Conservation (phyloP, 1,140 invertebrate genomes). For the Triops cancriformis region DNA sequence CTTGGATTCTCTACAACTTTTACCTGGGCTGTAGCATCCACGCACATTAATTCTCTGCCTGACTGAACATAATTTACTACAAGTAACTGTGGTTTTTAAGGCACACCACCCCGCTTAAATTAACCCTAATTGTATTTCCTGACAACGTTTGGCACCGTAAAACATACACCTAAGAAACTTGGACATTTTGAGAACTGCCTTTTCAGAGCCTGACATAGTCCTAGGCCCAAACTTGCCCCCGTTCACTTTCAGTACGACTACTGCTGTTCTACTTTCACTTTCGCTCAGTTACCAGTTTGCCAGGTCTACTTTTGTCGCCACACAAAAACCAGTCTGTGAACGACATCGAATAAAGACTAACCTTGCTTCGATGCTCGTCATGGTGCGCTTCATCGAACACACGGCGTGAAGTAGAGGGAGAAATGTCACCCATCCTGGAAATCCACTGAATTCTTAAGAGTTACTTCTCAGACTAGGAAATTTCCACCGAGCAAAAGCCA, state of each 20-base stretch:
- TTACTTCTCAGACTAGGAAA: background rate
- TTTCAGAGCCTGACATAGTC: background rate
- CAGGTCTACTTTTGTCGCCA: background rate
- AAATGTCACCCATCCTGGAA: background rate
- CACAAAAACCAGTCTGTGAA: background rate
- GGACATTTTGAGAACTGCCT: background rate
- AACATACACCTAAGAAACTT: too few relatives aligned
- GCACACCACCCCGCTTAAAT: background rate
- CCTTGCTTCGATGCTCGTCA: background rate
- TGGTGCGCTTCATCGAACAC: background rate
- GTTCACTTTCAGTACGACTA: background rate
- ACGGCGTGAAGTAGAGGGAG: background rate
- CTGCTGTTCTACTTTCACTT: background rate
- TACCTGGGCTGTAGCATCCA: background rate
- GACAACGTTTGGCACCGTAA: too few relatives aligned
- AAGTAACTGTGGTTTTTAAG: background rate
- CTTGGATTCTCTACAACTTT: background rate
- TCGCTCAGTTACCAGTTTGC: background rate
- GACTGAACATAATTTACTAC: background rate
- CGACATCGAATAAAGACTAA: background rate
- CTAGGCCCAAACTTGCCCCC: background rate
- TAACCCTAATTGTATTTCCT: background rate
- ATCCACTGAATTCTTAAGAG: background rate
- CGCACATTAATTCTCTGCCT: background rate
- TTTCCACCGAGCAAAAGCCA: background rate